These are phyloP conservation scores for Argopecten irradians DNA, from an alignment of 1,140 invertebrate genomes.

Conservation along the genomic window DNA sequence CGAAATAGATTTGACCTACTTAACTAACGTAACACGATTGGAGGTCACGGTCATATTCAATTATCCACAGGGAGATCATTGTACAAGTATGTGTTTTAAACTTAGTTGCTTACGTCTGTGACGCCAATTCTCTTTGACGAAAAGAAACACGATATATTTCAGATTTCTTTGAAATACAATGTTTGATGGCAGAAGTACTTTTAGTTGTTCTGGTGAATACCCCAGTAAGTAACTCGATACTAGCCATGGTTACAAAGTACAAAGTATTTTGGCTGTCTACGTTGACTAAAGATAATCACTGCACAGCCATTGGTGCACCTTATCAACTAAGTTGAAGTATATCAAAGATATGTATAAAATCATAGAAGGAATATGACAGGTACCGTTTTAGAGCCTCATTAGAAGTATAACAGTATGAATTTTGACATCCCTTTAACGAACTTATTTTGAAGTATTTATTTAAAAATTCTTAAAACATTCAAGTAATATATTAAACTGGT, in stretches of 20 bases:
- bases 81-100: not conserved
- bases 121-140: not conserved
- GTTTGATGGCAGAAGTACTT: not conserved
- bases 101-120: not conserved
- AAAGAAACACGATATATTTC: conserved; percentile 4
- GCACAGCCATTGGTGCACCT: too few relatives aligned
- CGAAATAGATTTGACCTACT: too few relatives aligned
- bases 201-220: not conserved
- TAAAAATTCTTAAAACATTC: too few relatives aligned
- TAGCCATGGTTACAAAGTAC: not conserved
- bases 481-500: too few relatives aligned
- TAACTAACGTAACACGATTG: not conserved
- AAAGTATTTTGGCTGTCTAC: not conserved
- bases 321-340: too few relatives aligned
- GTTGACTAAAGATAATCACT: too few relatives aligned
- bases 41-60: not conserved
- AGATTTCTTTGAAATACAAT: not conserved
- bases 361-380: too few relatives aligned
- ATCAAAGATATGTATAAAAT: too few relatives aligned
- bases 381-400: too few relatives aligned
- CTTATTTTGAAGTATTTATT: too few relatives aligned
- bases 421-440: too few relatives aligned
- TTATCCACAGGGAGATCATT: not conserved
- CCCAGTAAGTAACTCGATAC: not conserved
- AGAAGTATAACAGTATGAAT: too few relatives aligned